These are phyloP conservation scores for Hirundichthys speculiger DNA, from an alignment of 2,113 vertebrate species.

Conservation along the genomic window DNA sequence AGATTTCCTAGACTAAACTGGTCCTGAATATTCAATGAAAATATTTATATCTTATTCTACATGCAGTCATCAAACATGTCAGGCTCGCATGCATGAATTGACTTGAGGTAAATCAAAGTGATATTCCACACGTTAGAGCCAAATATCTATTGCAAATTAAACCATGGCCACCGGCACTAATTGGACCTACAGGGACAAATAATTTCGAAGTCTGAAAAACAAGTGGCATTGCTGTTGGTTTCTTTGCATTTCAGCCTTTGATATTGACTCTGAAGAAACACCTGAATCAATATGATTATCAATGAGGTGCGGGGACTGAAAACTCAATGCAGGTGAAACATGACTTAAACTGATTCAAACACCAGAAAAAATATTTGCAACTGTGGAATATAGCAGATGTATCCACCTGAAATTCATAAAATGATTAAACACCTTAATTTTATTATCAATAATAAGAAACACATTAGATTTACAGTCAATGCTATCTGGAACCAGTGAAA, in stretches of 20 bases:
- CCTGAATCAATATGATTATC: conserved; percentile 36
- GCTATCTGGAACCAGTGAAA: conserved; percentile 5
- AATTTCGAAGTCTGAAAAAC: conserved; percentile 44
- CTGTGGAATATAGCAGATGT: not conserved
- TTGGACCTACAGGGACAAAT: conserved; percentile 59
- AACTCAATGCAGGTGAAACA: conserved; percentile 14
- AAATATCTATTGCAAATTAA: conserved; percentile 43
- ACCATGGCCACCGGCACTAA: conserved; percentile 41
- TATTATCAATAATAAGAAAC: conserved; percentile 28
- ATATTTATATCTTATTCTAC: conserved; percentile 2
- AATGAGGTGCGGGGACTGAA: conserved; percentile 30
- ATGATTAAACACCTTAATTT: not conserved
- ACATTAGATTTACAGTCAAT: conserved; percentile 28
- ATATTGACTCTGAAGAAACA: conserved; percentile 50
- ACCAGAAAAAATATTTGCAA: not conserved
- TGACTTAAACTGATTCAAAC: conserved; percentile 21
- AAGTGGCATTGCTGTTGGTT: conserved; percentile 8
- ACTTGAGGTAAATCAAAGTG: conserved; percentile 4
- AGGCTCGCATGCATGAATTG: conserved; percentile 22
- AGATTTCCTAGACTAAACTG: not conserved
- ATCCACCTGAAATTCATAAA: not conserved
- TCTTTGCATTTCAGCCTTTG: conserved; percentile 34
- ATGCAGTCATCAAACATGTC: conserved; percentile 6
- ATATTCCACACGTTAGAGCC: conserved; percentile 18
- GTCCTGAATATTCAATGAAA: conserved; percentile 16